These are phyloP conservation scores for Cyrtorhinus lividipennis DNA, from an alignment of 1,140 invertebrate genomes.

Conservation along the genomic window DNA sequence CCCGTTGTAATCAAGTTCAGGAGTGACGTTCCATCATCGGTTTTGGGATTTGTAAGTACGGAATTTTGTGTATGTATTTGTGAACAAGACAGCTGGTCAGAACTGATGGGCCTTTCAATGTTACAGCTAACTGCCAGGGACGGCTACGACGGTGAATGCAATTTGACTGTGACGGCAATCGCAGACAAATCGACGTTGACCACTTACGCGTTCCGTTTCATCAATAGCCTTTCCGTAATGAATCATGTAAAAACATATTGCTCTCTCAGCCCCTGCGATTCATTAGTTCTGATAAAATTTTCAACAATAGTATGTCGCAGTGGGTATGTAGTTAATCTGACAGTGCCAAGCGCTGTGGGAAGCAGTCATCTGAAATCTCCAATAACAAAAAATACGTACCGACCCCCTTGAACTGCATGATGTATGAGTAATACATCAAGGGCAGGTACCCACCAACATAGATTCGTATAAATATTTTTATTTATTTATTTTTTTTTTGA, in stretches of 20 bases:
- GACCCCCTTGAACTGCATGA: too few relatives aligned
- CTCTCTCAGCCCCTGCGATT: too few relatives aligned
- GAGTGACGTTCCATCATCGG: background rate
- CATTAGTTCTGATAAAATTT: too few relatives aligned
- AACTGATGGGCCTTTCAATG: background rate
- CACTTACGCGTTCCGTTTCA: background rate
- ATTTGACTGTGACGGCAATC: background rate
- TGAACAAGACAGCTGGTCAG: background rate
- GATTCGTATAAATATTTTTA: too few relatives aligned
- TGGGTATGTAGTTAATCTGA: too few relatives aligned
- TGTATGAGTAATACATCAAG: too few relatives aligned
- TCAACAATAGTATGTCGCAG: too few relatives aligned
- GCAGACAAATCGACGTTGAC: background rate
- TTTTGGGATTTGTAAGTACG: background rate
- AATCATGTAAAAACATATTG: background rate
- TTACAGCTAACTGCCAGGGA: background rate
- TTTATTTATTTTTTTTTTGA: too few relatives aligned
- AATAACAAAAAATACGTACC: too few relatives aligned
- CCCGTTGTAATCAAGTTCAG: constrained; percentile 11
- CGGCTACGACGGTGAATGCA: constrained; percentile 1
- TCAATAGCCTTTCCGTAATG: background rate
- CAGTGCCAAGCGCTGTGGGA: too few relatives aligned
- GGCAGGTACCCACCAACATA: too few relatives aligned
- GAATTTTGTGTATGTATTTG: background rate
- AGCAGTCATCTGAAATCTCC: too few relatives aligned